These are phyloP conservation scores for Anguilla japonica DNA, from an alignment of 2,113 vertebrate genomes.

Conservation along the genomic window DNA sequence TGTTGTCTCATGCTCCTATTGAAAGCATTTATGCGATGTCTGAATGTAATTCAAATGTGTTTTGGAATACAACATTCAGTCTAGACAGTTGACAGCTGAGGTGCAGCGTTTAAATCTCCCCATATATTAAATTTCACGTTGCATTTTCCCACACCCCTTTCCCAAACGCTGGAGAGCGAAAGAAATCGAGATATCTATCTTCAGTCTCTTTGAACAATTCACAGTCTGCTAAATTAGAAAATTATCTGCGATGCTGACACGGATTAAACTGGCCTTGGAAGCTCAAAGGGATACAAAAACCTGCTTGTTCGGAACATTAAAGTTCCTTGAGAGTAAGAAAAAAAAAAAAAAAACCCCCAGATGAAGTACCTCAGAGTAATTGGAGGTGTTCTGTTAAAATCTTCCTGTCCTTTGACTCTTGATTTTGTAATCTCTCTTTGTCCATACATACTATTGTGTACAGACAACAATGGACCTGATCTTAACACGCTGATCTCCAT, in stretches of 20 bases:
- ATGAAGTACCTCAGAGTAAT: not conserved
- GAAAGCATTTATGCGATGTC: too few relatives aligned
- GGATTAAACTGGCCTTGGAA: constrained; percentile 26
- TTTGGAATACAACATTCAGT: too few relatives aligned
- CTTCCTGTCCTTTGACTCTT: not conserved
- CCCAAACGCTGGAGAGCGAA: not conserved
- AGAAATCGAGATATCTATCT: not conserved
- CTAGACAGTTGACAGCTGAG: too few relatives aligned
- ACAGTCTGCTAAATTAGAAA: constrained; percentile 50
- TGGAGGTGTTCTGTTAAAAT: not conserved
- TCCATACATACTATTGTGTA: too few relatives aligned
- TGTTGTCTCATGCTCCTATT: too few relatives aligned
- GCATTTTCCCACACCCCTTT: not conserved
- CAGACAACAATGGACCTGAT: too few relatives aligned
- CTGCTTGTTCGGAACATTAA: constrained; percentile 35
- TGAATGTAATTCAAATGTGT: too few relatives aligned
- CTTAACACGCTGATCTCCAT: too few relatives aligned
- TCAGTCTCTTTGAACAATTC: constrained; percentile 58
- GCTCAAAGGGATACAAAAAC: constrained; percentile 25
- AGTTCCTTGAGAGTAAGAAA: not conserved
- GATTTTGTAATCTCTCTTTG: too few relatives aligned
- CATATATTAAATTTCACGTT: not conserved
- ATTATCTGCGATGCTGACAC: constrained; percentile 62
- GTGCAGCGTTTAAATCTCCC: too few relatives aligned
- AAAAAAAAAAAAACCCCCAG: not conserved